Evolutionary conservation across 2,888 invertebrate genomes (phyloP), one percentile per base, ranked within the genome.

Genomic region (Erebia epiphron): DNA sequence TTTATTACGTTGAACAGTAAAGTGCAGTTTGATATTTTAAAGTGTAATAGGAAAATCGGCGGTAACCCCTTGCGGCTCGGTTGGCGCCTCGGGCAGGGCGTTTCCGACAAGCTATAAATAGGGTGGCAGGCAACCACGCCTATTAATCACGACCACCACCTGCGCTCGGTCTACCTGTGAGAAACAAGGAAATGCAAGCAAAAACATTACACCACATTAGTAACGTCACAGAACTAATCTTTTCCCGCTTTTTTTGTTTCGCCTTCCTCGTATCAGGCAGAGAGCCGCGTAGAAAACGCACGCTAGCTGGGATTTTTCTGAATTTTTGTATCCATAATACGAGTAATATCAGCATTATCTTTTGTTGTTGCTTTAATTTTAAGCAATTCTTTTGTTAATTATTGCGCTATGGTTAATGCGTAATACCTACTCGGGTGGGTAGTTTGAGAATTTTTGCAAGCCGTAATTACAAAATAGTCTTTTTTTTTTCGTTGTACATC

Each of bases 41-140:
- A 74, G 74, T 76, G 73, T 75, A 73, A 75, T 73, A 74, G 75
- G 74, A 77, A 78, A 78, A 79, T 78, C 79, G 77, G 76, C 73
- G 77, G 76, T 72, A 78, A 79, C 82, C 83, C 82, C 83, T 82
- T 82, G 86, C 78, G 86, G 87, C 79, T 81, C 77, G 75, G 83
- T 83, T 79, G 79, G 79, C 80, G 82, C 80, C 80, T 78, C 76
- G 77, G 80, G 82, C 82, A 72, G 75, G 73, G 75, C 82, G 82
- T 79, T 81, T 83, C 86, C 83, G 85, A 84, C 84, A 80, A 75
- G 82, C 84, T 86, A 89, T 89, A 89, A 90, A 90, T 89, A 89
- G 86, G 79, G 79, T 78, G 76, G 77, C 79, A 77, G 79, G 78
- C 54, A 64, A 64, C 64, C 52, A 64, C 54, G 41, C 64, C 50